Base-by-base conservation (phyloP, 2,888 invertebrate species). In the Cheilosia vulpina region DNA sequence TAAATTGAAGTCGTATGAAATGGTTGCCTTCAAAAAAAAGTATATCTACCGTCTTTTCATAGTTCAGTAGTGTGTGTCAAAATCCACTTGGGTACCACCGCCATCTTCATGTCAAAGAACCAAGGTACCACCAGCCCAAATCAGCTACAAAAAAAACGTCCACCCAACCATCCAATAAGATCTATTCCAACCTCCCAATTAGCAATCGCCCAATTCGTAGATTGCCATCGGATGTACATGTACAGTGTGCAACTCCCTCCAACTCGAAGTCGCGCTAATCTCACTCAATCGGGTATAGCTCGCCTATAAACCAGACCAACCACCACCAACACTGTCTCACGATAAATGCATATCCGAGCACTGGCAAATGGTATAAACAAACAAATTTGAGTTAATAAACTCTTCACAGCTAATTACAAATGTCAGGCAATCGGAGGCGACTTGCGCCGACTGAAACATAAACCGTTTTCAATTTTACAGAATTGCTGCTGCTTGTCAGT, bases 371-470 rank as follows among this genome's bases (percentile, higher is more conserved):
- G 19, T 52, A 21, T 2, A 72, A 58, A 60, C 41, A 66, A 66
- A 80, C 73, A 72, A 79, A 68, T 80, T 73, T 53, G 21, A 45
- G 73, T 52, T 71, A 63, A 76, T 75, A 71, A 75, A 60, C 55
- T 75, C 63, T 55, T 65, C 57, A 21, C 50, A 38, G 19, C 55
- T 85, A 85, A 85, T 85, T 85, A 77, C 81, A 81, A 71, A 31
- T 77, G 81, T 85, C 85, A 85, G 85, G 85, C 81, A 77, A 85
- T 77, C 72, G 38, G 21, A 71, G 47, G 11, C 52, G 38, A 75
- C n/a, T 11, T 27, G 73, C 77, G 31, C 31, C 57, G 65, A 53
- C 38, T 65, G 58, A 69, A 69, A 71, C 69, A 71, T 55, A 77
- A 69, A 68, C 58, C 55, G 1, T 68, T 55, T 62, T 50, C 71